Percentiles rank a stretch among this genome's conserved stretches.
These are phyloP conservation scores for Conchocele bisecta DNA, from an alignment of 2,888 invertebrate species.

Conservation along the genomic window DNA sequence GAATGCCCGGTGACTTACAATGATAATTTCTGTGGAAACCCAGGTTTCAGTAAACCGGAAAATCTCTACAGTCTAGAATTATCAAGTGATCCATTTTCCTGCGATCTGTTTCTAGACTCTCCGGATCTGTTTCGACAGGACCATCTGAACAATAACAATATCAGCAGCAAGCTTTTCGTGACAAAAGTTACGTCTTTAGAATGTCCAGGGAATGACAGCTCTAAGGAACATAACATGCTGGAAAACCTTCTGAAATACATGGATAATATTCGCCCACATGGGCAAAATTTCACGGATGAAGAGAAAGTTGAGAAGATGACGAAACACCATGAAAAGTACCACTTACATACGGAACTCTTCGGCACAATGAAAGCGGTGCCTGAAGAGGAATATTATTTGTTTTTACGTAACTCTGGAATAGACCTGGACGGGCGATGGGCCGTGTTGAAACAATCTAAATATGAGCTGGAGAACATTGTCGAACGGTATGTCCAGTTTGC, in stretches of 20 bases:
- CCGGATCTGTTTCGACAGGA: no score
- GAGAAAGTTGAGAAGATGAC: conserved; percentile 26
- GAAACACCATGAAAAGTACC: conserved; percentile 40
- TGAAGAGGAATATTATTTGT: conserved; percentile 43
- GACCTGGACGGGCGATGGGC: conserved; percentile 50
- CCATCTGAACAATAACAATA: no score
- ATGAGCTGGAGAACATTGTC: conserved; percentile 28
- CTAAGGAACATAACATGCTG: conserved; percentile 1
- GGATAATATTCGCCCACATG: conserved; percentile 46
- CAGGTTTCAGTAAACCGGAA: no score
- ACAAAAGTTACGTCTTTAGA: no score
- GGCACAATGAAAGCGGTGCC: conserved; percentile 46
- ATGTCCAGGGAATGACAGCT: no score
- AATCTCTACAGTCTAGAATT: no score
- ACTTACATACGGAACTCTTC: conserved; percentile 34
- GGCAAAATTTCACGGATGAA: conserved; percentile 35
- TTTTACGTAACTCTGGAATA: conserved; percentile 45
- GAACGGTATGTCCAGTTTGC: conserved; percentile 52
- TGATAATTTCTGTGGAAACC: no score
- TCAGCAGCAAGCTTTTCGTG: no score
- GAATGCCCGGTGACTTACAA: no score
- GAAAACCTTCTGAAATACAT: conserved; percentile 34
- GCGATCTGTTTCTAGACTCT: no score
- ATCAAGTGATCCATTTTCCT: no score
- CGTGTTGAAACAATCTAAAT: conserved; percentile 25